Evolutionary conservation across 2,888 invertebrate species (phyloP).

Genomic region (Drosophila picticornis): DNA sequence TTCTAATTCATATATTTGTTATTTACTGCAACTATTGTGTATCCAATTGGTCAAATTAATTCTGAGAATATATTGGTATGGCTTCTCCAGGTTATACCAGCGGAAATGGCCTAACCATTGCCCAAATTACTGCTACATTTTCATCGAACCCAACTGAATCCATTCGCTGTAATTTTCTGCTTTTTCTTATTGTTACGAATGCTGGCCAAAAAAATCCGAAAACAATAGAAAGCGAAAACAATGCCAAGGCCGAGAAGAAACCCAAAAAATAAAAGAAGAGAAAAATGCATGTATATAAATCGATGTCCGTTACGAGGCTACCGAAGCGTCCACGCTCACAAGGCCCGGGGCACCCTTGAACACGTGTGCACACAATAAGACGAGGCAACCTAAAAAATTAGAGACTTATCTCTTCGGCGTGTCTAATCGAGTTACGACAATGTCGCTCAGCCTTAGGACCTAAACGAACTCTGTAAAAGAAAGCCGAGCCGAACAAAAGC

Average conservation of each 20-base stretch:
- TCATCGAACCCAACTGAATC: slow-evolving; percentile 16
- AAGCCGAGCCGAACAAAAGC: slow-evolving; percentile 43
- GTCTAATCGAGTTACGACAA: slow-evolving; percentile 78
- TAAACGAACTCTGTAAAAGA: slow-evolving; percentile 37
- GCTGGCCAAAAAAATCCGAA: slow-evolving; percentile 26
- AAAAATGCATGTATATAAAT: slow-evolving; percentile 25
- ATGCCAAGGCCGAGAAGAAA: slow-evolving; percentile 68
- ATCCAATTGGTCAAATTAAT: slow-evolving; percentile 46
- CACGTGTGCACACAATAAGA: slow-evolving; percentile 83
- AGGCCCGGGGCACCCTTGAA: slow-evolving; percentile 60
- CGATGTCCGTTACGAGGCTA: slow-evolving; percentile 52
- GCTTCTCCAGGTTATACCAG: slow-evolving; percentile 1
- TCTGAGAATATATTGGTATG: slow-evolving; percentile 11
- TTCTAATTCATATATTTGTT: neutral
- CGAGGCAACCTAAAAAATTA: slow-evolving; percentile 67
- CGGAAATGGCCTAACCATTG: slow-evolving; percentile 36
- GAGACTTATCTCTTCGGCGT: slow-evolving; percentile 71
- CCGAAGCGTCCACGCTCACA: slow-evolving; percentile 33
- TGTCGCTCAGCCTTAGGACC: slow-evolving; percentile 61
- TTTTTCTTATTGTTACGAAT: slow-evolving; percentile 41
- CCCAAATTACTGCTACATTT: slow-evolving; percentile 35
- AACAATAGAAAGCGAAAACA: slow-evolving; percentile 79
- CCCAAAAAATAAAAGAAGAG: neutral
- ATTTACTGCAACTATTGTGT: neutral
- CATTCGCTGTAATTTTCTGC: slow-evolving; percentile 54